Base-by-base conservation (phyloP, 2,888 invertebrate genomes). In the Polia nebulosa region DNA sequence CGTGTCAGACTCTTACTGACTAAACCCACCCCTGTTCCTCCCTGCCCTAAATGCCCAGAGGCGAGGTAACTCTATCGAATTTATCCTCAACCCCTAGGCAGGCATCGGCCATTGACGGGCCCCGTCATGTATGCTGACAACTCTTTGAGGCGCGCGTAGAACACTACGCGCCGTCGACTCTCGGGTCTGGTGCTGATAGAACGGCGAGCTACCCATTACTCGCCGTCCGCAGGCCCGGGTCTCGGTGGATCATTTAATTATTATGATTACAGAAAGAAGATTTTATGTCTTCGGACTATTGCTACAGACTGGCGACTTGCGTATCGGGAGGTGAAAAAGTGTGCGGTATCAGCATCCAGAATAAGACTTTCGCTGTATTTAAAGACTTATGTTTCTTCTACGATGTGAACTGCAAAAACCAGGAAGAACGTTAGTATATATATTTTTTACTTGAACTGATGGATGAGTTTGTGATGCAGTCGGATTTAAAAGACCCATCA, bases 361-460 rank as follows among this genome's bases (percentile, higher is more conserved):
- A 36, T 1, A 25, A 53, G 5, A 7, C 34, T 0, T 34, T n/a
- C 1, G 72, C 67, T 8, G 6, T 45, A 15, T 80, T 80, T 20
- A 39, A 44, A 1, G 66, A 80, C n/a, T 27, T 25, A 13, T 80
- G 80, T 17, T 52, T 45, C 20, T 71, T 59, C 3, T 44, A 78
- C n/a, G 63, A 60, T 3, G 71, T 47, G 2, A 80, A 80, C 56
- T 80, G 80, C 39, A 47, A 20, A 6, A 39, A 32, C n/a, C n/a
- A n/a, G n/a, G 56, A 64, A 52, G 80, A 72, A 68, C 36, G 79
- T 79, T 39, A 25, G 73, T 78, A 66, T 25, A 15, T 8, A 11
- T 17, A 11, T 39, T n/a, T 20, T n/a, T 32, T n/a, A 49, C 11
- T 49, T 11, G 9, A 17, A 25, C 15, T 25, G 20, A 20, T 20